Conservation (phyloP, 2,797 vertebrate genomes). For the Knipowitschia caucasica region DNA sequence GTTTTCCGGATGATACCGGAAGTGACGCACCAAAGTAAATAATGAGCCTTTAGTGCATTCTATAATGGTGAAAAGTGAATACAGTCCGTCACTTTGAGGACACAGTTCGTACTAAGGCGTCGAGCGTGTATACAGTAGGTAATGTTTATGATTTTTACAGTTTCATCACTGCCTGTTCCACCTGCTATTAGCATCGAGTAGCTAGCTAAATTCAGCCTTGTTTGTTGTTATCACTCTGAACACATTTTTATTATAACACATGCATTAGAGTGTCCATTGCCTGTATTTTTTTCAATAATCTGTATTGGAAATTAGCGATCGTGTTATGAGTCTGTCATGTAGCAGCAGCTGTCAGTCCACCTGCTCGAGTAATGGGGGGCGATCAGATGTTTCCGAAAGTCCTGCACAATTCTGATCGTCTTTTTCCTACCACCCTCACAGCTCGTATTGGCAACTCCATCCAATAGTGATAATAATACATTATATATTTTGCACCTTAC, state of each 20-base stretch:
- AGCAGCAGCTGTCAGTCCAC: background rate
- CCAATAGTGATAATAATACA: no score
- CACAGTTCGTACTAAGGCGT: fast-evolving
- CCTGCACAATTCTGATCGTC: background rate
- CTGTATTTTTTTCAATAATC: background rate
- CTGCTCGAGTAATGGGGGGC: background rate
- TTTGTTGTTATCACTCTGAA: background rate
- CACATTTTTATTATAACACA: background rate
- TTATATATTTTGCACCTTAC: no score
- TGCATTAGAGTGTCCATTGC: background rate
- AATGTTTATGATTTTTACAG: background rate
- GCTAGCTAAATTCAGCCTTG: constrained; percentile 16
- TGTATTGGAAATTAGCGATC: background rate
- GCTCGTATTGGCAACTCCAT: constrained; percentile 19
- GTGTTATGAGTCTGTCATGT: background rate
- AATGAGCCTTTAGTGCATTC: constrained; percentile 29
- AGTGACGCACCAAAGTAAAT: constrained; percentile 62
- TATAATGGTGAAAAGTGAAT: constrained; percentile 15
- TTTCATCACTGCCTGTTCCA: constrained; percentile 1
- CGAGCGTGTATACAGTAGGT: constrained; percentile 31
- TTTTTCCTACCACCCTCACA: constrained; percentile 9
- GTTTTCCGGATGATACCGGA: constrained; percentile 28
- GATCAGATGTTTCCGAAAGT: background rate
- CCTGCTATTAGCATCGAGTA: constrained; percentile 13
- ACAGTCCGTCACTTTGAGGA: background rate